phyloP scores from a whole-genome alignment of 2,888 invertebrate genomes.

The Troides helena region DNA sequence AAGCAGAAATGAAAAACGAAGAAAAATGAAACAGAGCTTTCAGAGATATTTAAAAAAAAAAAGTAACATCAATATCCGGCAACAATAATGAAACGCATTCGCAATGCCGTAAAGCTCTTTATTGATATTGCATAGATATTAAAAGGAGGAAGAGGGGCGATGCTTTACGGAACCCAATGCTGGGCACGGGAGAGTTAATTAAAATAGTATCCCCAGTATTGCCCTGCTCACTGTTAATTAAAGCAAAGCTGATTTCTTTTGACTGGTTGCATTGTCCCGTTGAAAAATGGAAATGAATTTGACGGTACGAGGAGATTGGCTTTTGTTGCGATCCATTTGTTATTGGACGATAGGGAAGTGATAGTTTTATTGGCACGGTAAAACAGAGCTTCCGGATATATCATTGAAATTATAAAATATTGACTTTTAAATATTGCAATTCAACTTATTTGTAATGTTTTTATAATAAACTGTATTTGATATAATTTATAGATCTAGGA shows the following conservation, averaged over 20 bases:
- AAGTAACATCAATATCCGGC: slow-evolving; percentile 10
- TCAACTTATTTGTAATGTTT: too few species aligned
- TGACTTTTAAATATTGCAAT: too few species aligned
- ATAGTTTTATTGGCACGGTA: too few species aligned
- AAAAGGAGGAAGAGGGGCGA: slow-evolving; percentile 6
- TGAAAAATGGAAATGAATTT: slow-evolving; percentile 15
- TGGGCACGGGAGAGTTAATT: slow-evolving; percentile 18
- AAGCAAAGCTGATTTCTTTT: slow-evolving; percentile 20
- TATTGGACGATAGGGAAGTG: too few species aligned
- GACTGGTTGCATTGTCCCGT: neutral
- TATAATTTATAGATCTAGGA: too few species aligned
- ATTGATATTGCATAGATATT: slow-evolving; percentile 26
- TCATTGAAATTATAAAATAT: too few species aligned
- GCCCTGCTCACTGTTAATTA: slow-evolving; percentile 16
- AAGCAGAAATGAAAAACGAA: too few species aligned
- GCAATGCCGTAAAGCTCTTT: slow-evolving; percentile 5
- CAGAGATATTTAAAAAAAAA: neutral
- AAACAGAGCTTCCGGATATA: too few species aligned
- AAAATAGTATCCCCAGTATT: slow-evolving; percentile 22
- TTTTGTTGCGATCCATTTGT: neutral
- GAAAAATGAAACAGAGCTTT: too few species aligned
- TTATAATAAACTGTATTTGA: too few species aligned
- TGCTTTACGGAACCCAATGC: slow-evolving; percentile 10
- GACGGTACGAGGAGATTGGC: slow-evolving; percentile 2
- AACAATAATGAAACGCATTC: slow-evolving; percentile 11